These are phyloP conservation scores for Ethmia dodecea DNA, from an alignment of 2,888 invertebrate species.

Conservation along the genomic window DNA sequence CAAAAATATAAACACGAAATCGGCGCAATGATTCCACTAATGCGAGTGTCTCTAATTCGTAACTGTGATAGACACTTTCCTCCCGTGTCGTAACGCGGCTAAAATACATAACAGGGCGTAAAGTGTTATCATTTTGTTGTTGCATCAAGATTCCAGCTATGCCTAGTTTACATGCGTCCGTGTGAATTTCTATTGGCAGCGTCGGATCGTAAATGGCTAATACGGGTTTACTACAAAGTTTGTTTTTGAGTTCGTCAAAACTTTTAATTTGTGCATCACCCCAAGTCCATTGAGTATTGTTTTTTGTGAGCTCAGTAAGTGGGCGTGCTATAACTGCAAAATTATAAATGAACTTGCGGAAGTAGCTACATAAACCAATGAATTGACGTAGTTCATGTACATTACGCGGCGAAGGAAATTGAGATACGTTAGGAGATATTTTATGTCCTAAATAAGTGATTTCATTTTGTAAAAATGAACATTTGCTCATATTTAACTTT, in stretches of 20 bases:
- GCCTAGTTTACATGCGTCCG: neutral
- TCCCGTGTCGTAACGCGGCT: slow-evolving; percentile 17
- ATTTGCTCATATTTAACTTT: slow-evolving; percentile 22
- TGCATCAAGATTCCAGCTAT: neutral
- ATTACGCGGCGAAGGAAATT: slow-evolving; percentile 21
- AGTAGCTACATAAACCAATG: slow-evolving; percentile 26
- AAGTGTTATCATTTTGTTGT: neutral
- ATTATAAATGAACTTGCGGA: slow-evolving; percentile 25
- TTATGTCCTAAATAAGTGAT: slow-evolving; percentile 24
- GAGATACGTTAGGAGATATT: slow-evolving; percentile 16
- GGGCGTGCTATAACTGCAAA: slow-evolving; percentile 24
- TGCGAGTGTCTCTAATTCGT: slow-evolving; percentile 29
- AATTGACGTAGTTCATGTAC: slow-evolving; percentile 26
- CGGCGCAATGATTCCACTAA: neutral
- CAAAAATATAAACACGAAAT: neutral
- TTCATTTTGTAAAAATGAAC: slow-evolving; percentile 21
- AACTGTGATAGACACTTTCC: slow-evolving; percentile 19
- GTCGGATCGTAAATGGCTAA: slow-evolving; percentile 25
- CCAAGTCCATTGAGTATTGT: slow-evolving; percentile 16
- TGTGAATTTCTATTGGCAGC: slow-evolving; percentile 7
- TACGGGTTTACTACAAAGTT: slow-evolving; percentile 21
- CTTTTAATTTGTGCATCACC: slow-evolving; percentile 10
- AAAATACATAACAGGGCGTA: slow-evolving; percentile 16
- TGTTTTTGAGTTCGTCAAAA: slow-evolving; percentile 18
- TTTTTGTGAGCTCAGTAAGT: slow-evolving; percentile 13